phyloP scores from a whole-genome alignment of 2,113 vertebrate genomes.

The Sinocyclocheilus grahami region DNA sequence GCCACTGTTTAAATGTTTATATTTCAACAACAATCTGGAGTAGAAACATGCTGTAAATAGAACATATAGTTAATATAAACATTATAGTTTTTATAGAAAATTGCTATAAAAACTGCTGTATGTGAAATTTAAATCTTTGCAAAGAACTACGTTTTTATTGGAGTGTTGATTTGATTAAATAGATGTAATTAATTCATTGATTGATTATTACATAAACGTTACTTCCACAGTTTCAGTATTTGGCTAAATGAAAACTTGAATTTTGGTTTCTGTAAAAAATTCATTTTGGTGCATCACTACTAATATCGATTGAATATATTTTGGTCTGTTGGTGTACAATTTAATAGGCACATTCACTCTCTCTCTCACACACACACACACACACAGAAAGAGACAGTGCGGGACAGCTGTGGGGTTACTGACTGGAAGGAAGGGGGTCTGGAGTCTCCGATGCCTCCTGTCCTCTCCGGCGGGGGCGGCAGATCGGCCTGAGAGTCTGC shows the following conservation, averaged over 20 bases:
- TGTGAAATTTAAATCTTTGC: not conserved
- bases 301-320: not conserved
- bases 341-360: not conserved
- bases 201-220: not conserved
- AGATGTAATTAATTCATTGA: not conserved
- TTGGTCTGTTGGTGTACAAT: not conserved
- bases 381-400: not conserved
- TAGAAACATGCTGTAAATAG: too few relatives aligned
- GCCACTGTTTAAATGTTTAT: too few relatives aligned
- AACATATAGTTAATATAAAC: too few relatives aligned
- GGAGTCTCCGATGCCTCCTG: constrained; percentile 92
- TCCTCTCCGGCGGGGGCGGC: constrained; percentile 85
- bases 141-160: not conserved
- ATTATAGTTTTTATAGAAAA: too few relatives aligned
- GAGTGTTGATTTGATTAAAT: not conserved
- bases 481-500: constrained; percentile 82
- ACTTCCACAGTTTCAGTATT: not conserved
- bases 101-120: not conserved
- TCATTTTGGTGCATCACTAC: not conserved
- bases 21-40: too few relatives aligned
- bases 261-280: not conserved
- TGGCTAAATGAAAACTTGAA: too few relatives aligned
- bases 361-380: not conserved
- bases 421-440: constrained; percentile 95
- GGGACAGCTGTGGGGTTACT: constrained; percentile 65